Evolutionary conservation across 2,888 invertebrate species (phyloP).

Genomic region (Hedya salicella): DNA sequence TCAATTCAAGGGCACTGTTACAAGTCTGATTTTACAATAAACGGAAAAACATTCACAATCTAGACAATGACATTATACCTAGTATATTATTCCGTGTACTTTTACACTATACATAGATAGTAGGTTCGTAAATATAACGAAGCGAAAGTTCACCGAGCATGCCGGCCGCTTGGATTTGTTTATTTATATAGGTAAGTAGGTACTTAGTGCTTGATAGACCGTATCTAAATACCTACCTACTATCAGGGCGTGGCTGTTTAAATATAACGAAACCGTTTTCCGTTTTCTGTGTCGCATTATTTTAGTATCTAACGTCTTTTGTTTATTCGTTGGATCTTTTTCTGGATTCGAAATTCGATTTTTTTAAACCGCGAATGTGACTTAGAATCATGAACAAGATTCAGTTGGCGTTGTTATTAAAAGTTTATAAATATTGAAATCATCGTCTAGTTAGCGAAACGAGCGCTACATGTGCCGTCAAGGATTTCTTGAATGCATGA

Average conservation of each 20-base stretch:
- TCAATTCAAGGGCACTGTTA: too few relatives aligned
- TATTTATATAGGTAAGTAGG: conserved; percentile 26
- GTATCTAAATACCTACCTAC: conserved; percentile 17
- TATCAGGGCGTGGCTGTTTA: conserved; percentile 34
- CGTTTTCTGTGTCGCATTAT: background rate
- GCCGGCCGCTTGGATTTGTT: conserved; percentile 28
- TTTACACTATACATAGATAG: background rate
- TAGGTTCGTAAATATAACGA: background rate
- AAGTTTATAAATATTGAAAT: conserved; percentile 5
- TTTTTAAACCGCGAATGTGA: too few relatives aligned
- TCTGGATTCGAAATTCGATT: background rate
- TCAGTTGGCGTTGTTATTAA: too few relatives aligned
- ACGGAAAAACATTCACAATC: too few relatives aligned
- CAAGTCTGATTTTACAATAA: too few relatives aligned
- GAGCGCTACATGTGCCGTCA: conserved; percentile 20
- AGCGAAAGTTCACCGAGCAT: conserved; percentile 30
- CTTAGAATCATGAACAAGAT: too few relatives aligned
- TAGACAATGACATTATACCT: too few relatives aligned
- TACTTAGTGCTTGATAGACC: conserved; percentile 5
- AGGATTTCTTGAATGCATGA: conserved; percentile 43
- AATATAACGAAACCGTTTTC: background rate
- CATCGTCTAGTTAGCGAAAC: background rate
- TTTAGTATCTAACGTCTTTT: background rate
- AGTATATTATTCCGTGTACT: too few relatives aligned
- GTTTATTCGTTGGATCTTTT: background rate